phyloP scores from a whole-genome alignment of 2,888 invertebrate species.

The Cheilosia variabilis region DNA sequence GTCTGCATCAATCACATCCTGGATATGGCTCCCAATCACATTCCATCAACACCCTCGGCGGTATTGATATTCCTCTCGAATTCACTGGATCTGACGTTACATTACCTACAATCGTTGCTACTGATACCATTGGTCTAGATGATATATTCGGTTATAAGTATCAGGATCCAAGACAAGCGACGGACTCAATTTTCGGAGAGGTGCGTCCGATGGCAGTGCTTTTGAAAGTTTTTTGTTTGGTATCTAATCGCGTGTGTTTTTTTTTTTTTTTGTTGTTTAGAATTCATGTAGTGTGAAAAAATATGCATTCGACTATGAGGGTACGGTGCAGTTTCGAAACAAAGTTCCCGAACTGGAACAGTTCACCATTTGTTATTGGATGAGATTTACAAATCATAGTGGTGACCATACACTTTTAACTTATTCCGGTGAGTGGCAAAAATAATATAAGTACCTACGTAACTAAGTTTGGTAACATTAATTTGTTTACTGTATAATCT shows the following conservation, averaged over 20 bases:
- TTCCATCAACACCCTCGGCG: slow-evolving; percentile 76
- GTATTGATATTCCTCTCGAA: slow-evolving; percentile 61
- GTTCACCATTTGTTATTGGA: slow-evolving; percentile 93
- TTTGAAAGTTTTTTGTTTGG: slow-evolving; percentile 29
- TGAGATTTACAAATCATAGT: slow-evolving; percentile 91
- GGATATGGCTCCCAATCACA: slow-evolving; percentile 78
- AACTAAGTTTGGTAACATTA: no score
- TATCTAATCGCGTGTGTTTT: neutral
- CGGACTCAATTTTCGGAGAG: slow-evolving; percentile 74
- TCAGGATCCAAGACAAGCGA: slow-evolving; percentile 60
- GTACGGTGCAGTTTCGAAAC: slow-evolving; percentile 89
- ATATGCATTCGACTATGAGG: slow-evolving; percentile 88
- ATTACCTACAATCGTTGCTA: slow-evolving; percentile 36
- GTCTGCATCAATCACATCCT: slow-evolving; percentile 82
- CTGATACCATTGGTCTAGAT: slow-evolving; percentile 54
- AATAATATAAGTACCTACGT: neutral
- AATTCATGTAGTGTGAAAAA: slow-evolving; percentile 89
- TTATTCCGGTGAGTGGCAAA: slow-evolving; percentile 88
- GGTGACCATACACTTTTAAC: slow-evolving; percentile 93
- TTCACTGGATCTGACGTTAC: slow-evolving; percentile 52
- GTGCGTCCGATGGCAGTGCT: slow-evolving; percentile 56
- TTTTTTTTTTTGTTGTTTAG: slow-evolving; percentile 76
- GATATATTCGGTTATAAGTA: slow-evolving; percentile 77
- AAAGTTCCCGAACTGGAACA: slow-evolving; percentile 90
- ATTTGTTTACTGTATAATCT: no score